Base-by-base conservation (phyloP, 2,113 vertebrate species). In the Eolophus roseicapilla region DNA sequence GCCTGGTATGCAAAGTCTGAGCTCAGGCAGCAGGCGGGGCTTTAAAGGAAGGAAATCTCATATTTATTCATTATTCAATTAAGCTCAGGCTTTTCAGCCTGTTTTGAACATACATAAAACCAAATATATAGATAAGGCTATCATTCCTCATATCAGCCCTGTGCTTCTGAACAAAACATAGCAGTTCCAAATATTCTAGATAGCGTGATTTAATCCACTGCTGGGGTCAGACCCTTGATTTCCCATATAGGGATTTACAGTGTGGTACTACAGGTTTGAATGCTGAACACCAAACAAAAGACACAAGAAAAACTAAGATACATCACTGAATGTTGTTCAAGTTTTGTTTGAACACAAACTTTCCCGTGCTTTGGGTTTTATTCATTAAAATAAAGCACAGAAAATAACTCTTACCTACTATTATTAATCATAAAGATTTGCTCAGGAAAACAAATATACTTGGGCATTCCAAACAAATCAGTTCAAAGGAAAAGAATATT, bases 1-100 rank as follows among this genome's bases (percentile, higher is more conserved):
- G 41, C 74, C 71, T 7, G 6, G 17, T 71, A 60, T 23, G 70
- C 65, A 96, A 93, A 69, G 63, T 47, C 71, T 67, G 73, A 95
- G 82, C 82, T 87, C 49, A 91, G 70, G 82, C 41, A 92, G 74
- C 57, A 88, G 77, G 68, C 57, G 94, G 59, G 78, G 65, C 70
- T 96, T 95, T 83, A 70, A 79, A 65, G 8, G 74, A 60, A 96
- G 43, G 29, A 89, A 93, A 89, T 77, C 81, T 94, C 91, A 65
- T 94, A 90, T 92, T 97, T 96, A 96, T 96, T 95, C 85, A 95
- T 95, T 41, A 91, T 96, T 91, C 89, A 86, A 96, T 90, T 95
- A 96, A 90, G 82, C 85, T 69, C 73, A 53, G 47, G 52, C 28
- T 91, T 71, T 93, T 92, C 67, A 81, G 29, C 29, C 69, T 74